Evolutionary conservation across 2,113 vertebrate species (phyloP).

Genomic region (Pogonocichla stellata): DNA sequence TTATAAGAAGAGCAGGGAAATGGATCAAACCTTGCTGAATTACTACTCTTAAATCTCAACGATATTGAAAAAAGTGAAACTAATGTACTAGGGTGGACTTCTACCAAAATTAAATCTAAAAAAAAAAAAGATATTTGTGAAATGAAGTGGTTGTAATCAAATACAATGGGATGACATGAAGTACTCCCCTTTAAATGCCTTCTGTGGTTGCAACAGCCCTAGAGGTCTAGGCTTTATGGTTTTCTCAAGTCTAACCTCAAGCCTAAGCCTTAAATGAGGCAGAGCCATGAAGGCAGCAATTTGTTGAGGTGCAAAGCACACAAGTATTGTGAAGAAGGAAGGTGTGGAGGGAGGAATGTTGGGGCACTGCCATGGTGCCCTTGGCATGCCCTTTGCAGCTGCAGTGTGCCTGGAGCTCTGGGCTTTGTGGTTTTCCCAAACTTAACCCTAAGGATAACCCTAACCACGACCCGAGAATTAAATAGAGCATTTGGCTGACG

Average conservation of each 20-base stretch:
- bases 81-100: no score
- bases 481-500: background rate
- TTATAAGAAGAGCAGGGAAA: background rate
- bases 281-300: background rate
- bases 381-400: background rate
- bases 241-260: background rate
- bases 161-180: background rate
- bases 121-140: background rate
- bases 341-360: background rate
- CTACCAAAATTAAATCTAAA: background rate
- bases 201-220: background rate
- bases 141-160: background rate
- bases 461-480: background rate
- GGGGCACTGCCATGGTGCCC: background rate
- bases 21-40: background rate
- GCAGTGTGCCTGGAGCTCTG: background rate
- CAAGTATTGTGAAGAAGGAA: background rate
- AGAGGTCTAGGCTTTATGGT: background rate
- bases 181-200: background rate
- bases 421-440: background rate
- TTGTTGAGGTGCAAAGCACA: background rate
- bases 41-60: accelerated
- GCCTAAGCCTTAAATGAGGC: background rate
- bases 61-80: background rate
- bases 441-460: no score